Base-by-base conservation (phyloP, 2,888 invertebrate species). In the Cryptocephalus moraei region DNA sequence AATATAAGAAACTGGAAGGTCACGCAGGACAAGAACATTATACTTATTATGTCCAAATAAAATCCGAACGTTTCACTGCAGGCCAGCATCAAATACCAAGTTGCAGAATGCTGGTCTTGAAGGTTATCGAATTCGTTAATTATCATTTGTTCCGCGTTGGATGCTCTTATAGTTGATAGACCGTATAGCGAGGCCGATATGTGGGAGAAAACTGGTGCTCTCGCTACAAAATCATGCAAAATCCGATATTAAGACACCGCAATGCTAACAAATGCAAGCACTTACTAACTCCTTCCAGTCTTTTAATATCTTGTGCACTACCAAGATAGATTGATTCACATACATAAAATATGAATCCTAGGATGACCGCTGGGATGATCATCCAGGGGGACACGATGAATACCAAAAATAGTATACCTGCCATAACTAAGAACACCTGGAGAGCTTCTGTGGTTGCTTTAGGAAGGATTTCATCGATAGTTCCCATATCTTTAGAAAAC, bases 131-230 rank as follows among this genome's bases (percentile, higher is more conserved):
- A 89, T 60, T 87, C 86, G 58, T 80, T 76, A 40, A 80, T 77
- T 44, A 94, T 80, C 58, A 84, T 75, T 52, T 81, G 74, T 67
- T 88, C 80, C 1, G 86, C 82, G 13, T 79, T 76, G 2, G 84
- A 81, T 0, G 92, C 85, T 49, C 95, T 77, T 52, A 96, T 91
- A 0, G 91, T 91, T 36, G 86, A 81, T 22, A 95, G 77, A 1
- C 95, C 95, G 51, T 84, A 80, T 8, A 95, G 73, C 0, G 90
- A 84, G 0, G 91, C 84, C 10, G 86, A 84, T 55, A 94, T 80
- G 65, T 94, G 91, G 0, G 91, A 88, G 67, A 92, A 92, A 0
- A 95, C 87, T 0, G 95, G 94, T 69, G 91, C 91, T 52, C 51
- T 50, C 46, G 85, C 88, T 74, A 75, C 64, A 64, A 62, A 43